Conservation (phyloP, 2,888 invertebrate species). For the Vannuccia rotundouncinata region DNA sequence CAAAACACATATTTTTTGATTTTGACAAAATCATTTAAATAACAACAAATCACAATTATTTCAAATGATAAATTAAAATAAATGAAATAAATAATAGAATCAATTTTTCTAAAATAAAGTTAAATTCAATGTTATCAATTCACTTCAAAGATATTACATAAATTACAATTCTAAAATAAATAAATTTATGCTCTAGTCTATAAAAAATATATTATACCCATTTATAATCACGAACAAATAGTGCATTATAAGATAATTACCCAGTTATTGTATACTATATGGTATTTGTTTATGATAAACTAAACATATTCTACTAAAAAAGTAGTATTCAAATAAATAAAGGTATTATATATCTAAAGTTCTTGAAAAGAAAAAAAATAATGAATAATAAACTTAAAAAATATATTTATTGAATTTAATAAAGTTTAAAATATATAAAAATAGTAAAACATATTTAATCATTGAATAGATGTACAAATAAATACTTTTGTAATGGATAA, state of each 20-base stretch:
- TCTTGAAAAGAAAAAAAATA: neutral
- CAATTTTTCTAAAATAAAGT: neutral
- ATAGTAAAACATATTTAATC: neutral
- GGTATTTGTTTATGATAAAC: neutral
- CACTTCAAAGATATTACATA: too few relatives aligned
- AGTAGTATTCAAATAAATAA: neutral
- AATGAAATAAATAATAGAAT: neutral
- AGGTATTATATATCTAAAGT: neutral
- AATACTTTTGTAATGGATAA: too few relatives aligned
- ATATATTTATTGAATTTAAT: neutral
- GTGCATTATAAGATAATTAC: neutral
- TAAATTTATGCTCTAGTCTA: too few relatives aligned
- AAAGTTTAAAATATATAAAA: neutral
- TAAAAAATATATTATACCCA: too few relatives aligned
- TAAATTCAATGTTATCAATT: neutral
- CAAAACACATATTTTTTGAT: too few relatives aligned
- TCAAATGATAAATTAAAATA: neutral
- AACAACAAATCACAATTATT: too few relatives aligned
- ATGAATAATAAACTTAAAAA: neutral
- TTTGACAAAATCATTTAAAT: too few relatives aligned
- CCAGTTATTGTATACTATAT: neutral
- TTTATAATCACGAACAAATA: too few relatives aligned
- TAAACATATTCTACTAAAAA: neutral
- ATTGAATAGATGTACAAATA: too few relatives aligned
- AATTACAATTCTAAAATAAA: too few relatives aligned